These are phyloP conservation scores for Enteromius trimaculatus DNA, from an alignment of 2,797 vertebrate species.

Conservation along the genomic window DNA sequence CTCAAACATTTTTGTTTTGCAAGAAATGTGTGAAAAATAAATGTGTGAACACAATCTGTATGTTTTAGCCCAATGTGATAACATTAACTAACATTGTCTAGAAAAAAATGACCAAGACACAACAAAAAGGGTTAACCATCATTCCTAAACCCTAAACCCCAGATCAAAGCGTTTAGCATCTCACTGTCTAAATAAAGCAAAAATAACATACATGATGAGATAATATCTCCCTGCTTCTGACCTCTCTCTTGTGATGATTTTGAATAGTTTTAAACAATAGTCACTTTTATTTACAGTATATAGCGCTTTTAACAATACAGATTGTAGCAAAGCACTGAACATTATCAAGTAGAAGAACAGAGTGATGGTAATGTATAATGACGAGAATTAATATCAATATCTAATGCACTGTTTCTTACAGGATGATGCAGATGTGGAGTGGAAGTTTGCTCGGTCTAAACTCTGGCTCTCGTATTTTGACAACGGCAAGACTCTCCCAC, in stretches of 20 bases:
- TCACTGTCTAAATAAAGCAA: neutral
- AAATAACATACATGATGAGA: neutral
- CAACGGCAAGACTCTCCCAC: conserved; percentile 87
- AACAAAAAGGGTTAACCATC: neutral
- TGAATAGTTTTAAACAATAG: neutral
- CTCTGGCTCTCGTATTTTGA: conserved; percentile 91
- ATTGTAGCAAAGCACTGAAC: too few species aligned
- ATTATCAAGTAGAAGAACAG: too few species aligned
- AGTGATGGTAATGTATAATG: too few species aligned
- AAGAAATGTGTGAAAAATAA: too few species aligned
- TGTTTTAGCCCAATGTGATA: too few species aligned
- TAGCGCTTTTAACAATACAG: too few species aligned
- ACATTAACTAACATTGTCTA: neutral
- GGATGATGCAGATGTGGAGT: conserved; percentile 90
- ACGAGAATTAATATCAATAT: too few species aligned
- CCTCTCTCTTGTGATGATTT: neutral
- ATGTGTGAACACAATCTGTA: too few species aligned
- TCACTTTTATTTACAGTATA: too few species aligned
- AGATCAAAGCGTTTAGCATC: neutral
- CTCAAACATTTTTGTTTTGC: too few species aligned
- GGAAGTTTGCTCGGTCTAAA: conserved; percentile 90
- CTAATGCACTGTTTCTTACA: conserved; percentile 65
- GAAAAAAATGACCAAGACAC: neutral
- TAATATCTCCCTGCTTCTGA: neutral
- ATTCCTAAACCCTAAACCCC: too few species aligned